phyloP scores from a whole-genome alignment of 1,140 invertebrate genomes.

The Anagrus nilaparvatae region DNA sequence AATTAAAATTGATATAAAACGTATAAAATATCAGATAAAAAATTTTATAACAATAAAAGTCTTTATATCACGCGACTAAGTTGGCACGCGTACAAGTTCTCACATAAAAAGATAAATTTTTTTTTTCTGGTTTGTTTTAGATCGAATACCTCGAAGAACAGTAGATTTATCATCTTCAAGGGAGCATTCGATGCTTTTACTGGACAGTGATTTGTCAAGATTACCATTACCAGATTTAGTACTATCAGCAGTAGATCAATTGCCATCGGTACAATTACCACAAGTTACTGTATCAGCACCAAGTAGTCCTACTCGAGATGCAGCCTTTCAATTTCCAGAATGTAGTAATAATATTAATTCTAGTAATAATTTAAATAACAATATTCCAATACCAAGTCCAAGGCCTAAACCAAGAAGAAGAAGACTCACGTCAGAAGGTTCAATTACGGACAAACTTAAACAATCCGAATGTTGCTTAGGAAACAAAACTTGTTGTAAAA shows the following conservation, averaged over 20 bases:
- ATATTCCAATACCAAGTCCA: slow-evolving; percentile 33
- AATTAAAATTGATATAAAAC: no score
- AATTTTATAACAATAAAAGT: no score
- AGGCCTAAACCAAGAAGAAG: slow-evolving; percentile 38
- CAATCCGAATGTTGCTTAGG: slow-evolving; percentile 12
- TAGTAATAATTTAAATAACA: background rate
- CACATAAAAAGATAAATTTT: no score
- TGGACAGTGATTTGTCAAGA: slow-evolving; percentile 35
- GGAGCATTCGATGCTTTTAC: slow-evolving; percentile 31
- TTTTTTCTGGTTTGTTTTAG: slow-evolving; percentile 19
- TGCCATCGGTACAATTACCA: slow-evolving; percentile 31
- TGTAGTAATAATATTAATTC: slow-evolving; percentile 17
- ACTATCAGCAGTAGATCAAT: slow-evolving; percentile 34
- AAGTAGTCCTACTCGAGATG: slow-evolving; percentile 38
- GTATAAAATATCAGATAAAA: no score
- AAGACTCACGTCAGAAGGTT: slow-evolving; percentile 34
- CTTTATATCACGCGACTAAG: no score
- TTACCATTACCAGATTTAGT: slow-evolving; percentile 36
- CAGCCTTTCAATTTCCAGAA: slow-evolving; percentile 41
- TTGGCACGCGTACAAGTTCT: no score
- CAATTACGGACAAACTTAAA: slow-evolving; percentile 18
- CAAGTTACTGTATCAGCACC: slow-evolving; percentile 39
- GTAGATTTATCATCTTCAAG: slow-evolving; percentile 22
- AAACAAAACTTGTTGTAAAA: slow-evolving; percentile 20
- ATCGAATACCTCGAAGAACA: slow-evolving; percentile 32